Base-by-base conservation (phyloP, 2,113 vertebrate genomes). In the Typhlomys cinereus region DNA sequence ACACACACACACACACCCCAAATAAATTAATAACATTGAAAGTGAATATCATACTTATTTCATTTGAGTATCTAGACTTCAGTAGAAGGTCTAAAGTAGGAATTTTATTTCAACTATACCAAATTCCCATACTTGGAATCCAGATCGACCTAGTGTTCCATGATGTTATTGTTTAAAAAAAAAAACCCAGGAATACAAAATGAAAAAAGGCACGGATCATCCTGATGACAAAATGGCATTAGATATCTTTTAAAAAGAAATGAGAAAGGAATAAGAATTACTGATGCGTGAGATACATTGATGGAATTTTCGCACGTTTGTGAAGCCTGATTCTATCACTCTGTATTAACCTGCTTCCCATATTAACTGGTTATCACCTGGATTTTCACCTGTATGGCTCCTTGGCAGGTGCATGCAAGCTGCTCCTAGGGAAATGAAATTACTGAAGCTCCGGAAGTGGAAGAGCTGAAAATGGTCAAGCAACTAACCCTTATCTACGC, bases 301-400 rank as follows among this genome's bases (percentile, higher is more conserved):
- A 74, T 81, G 15, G 39, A 85, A 92, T 75, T 41, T 69, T 64
- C 44, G 21, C 18, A 9, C 3, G 13, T 64, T 50, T 4, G 3
- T 21, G 57, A 67, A 70, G 27, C 67, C 4, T 71, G 66, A n/a
- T 93, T 83, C 74, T 39, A 34, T 61, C 59, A 39, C 12, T 39
- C n/a, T 4, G 34, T 75, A 75, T 89, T 62, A 84, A 66, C 62
- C 54, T 75, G 31, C 25, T 85, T 14, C 7, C 34, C 34, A 46
- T 57, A 78, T 67, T 89, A 93, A 93, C 61, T 81, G 78, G 69
- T n/a, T 84, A 39, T 62, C 64, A 84, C 61, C 36, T 66, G 92
- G 44, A 25, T 91, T 91, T 85, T 59, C 1, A 0, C 44, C 62
- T 75, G 83, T 66, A 91, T 91, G 92, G 71, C 4, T 4, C 18